Percentiles rank a stretch among this genome's conserved stretches.
phyloP scores from a whole-genome alignment of 2,888 invertebrate species.

The Sussaba pulchella region DNA sequence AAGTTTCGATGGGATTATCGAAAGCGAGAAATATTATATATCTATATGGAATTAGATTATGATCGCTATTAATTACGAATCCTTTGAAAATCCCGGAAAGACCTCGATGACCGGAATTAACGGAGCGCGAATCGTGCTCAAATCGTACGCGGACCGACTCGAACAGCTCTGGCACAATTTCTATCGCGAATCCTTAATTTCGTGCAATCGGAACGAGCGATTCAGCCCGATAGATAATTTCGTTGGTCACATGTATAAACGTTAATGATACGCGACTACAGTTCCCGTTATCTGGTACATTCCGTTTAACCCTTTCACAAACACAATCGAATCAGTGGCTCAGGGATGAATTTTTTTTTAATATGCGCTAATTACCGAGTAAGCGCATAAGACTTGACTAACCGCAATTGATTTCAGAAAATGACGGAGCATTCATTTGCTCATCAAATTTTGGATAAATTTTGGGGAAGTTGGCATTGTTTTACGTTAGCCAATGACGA shows the following conservation, averaged over 20 bases:
- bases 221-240: background rate
- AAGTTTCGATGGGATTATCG: slow-evolving; percentile 43
- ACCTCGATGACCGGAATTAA: background rate
- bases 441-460: background rate
- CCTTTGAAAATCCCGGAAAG: slow-evolving; percentile 34
- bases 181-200: slow-evolving; percentile 9
- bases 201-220: background rate
- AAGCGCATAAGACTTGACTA: too few relatives aligned
- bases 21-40: background rate
- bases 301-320: slow-evolving; percentile 9
- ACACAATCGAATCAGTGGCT: background rate
- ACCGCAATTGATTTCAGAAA: too few relatives aligned
- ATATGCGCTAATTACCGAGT: too few relatives aligned
- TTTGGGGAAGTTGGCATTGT: background rate
- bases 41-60: slow-evolving; percentile 16
- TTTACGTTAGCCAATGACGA: background rate
- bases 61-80: slow-evolving; percentile 30
- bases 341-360: background rate
- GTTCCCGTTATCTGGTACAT: slow-evolving; percentile 15
- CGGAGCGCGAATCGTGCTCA: slow-evolving; percentile 28
- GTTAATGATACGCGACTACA: slow-evolving; percentile 14
- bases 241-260: background rate
- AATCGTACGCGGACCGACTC: slow-evolving; percentile 43
- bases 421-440: too few relatives aligned
- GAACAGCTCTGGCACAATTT: slow-evolving; percentile 24